These are phyloP conservation scores for Drosophila histrio DNA, from an alignment of 2,888 invertebrate species.

Conservation along the genomic window DNA sequence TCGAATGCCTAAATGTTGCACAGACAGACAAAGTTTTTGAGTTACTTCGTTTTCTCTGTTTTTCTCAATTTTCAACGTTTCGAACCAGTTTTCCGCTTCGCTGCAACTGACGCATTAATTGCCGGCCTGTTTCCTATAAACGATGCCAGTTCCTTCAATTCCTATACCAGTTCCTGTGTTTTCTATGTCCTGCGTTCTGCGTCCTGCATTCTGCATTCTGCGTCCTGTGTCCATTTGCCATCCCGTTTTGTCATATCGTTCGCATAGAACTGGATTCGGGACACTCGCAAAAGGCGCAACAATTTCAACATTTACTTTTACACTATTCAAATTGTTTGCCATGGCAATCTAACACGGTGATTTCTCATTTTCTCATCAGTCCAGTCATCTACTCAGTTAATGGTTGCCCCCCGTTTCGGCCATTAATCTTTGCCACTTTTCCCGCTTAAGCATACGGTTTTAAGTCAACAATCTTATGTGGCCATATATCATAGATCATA, in stretches of 20 bases:
- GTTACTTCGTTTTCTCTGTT: background rate
- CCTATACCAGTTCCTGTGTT: conserved; percentile 10
- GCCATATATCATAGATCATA: background rate
- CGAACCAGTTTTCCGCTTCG: conserved; percentile 78
- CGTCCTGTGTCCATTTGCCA: conserved; percentile 6
- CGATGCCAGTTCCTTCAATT: conserved; percentile 10
- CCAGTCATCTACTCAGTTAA: background rate
- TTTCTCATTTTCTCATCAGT: conserved; percentile 63
- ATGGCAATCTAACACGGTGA: conserved; percentile 67
- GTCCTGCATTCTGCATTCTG: background rate
- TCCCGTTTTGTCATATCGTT: conserved; percentile 4
- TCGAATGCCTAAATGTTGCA: conserved; percentile 45
- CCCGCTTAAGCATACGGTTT: conserved; percentile 6
- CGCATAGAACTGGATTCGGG: conserved; percentile 47
- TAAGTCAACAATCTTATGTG: conserved; percentile 4
- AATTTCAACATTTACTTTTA: conserved; percentile 45
- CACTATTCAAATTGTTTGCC: conserved; percentile 65
- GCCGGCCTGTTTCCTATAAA: conserved; percentile 23
- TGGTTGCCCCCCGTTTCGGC: background rate
- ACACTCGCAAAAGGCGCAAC: conserved; percentile 28
- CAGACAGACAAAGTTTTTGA: background rate
- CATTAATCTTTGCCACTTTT: conserved; percentile 25
- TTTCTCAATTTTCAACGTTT: conserved; percentile 12
- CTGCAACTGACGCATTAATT: conserved; percentile 76
- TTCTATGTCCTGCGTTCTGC: background rate